Conservation (phyloP, 2,113 vertebrate species). For the Proterorhinus semilunaris region DNA sequence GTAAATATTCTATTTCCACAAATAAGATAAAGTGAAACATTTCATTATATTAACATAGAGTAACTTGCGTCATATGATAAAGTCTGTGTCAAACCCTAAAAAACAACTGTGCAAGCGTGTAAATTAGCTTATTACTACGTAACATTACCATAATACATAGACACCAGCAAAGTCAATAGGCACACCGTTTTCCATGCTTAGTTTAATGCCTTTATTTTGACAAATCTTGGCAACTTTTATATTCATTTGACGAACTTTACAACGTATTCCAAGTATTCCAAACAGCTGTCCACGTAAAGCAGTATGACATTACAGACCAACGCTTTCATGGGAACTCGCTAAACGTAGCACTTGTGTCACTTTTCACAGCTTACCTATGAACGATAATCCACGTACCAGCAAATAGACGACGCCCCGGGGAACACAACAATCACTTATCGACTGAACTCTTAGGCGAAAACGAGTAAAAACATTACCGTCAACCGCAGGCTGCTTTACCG, state of each 20-base stretch:
- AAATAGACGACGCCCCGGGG: constrained; percentile 60
- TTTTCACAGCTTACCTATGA: constrained; percentile 6
- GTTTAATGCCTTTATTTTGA: neutral
- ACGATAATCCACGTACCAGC: constrained; percentile 54
- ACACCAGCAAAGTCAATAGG: too few relatives aligned
- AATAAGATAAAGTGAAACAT: too few relatives aligned
- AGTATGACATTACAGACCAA: neutral
- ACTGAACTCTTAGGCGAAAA: constrained; percentile 51
- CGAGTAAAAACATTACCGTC: constrained; percentile 47
- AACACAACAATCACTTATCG: constrained; percentile 55
- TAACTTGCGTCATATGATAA: too few relatives aligned
- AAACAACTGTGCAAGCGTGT: too few relatives aligned
- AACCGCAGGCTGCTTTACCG: constrained; percentile 27
- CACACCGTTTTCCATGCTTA: neutral
- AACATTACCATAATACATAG: too few relatives aligned
- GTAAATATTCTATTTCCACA: too few relatives aligned
- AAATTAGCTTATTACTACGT: too few relatives aligned
- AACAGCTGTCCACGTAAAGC: neutral
- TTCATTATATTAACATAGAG: too few relatives aligned
- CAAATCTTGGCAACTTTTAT: neutral
- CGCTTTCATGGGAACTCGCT: neutral
- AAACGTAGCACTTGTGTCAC: neutral
- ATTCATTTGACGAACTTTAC: neutral
- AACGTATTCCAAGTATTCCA: neutral
- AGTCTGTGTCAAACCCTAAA: too few relatives aligned